Evolutionary conservation across 2,113 vertebrate species (phyloP), one percentile per base, ranked within the genome.

Genomic region (Amia ocellicauda): DNA sequence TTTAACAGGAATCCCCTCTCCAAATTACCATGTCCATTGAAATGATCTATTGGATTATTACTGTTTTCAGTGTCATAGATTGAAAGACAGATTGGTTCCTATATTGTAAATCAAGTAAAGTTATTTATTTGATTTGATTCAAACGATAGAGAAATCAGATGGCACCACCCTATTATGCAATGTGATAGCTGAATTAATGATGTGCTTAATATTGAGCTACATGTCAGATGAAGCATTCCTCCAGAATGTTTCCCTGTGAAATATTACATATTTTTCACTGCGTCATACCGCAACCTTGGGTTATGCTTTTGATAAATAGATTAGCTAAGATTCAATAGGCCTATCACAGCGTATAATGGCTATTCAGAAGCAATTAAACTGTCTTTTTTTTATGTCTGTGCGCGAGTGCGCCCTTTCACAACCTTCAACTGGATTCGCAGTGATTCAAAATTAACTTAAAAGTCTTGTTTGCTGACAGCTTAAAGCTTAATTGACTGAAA

Each of bases 401-500:
- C 78, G 80, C 52, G 75, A 83, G 77, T 72, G 17, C 66, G 85
- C 86, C 86, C 88, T 88, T 84, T 86, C 80, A 47, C 84, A 85
- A 86, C 85, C 88, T 86, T 88, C 80, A 81, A 73, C 87, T 86
- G 88, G 85, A 88, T 88, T 89, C 80, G 75, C 81, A 76, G 86
- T 70, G 81, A 81, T 83, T 85, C 86, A 75, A 83, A 90, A 89
- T 90, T 85, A 90, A 88, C 87, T 91, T 89, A 84, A 86, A 89
- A 91, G 88, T 87, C 85, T 85, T 91, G 89, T 92, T 92, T 91
- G 88, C 91, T 86, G 89, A 91, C 90, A 91, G 90, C 90, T 91
- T 90, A 92, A 89, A 90, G 89, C 89, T 88, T 91, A 90, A 91
- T 91, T 91, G 89, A 92, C 88, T 90, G 87, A 84, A 91, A 89